Base-by-base conservation (phyloP, 2,797 vertebrate species). In the Clamator glandarius region DNA sequence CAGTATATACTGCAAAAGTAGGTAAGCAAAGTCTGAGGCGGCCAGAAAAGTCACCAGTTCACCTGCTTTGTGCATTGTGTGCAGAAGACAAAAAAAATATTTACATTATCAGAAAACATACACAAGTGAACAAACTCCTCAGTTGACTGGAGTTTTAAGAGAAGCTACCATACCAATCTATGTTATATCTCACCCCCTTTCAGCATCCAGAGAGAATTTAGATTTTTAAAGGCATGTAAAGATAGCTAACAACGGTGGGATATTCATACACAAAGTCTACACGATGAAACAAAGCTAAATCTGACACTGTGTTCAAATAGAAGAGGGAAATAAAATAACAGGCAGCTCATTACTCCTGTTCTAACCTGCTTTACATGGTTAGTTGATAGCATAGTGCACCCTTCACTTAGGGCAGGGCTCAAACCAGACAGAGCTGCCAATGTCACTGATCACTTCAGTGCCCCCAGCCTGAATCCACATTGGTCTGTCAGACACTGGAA, bases 401-500 rank as follows among this genome's bases (percentile, higher is more conserved):
- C 85, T 91, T 90, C 77, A 70, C 84, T 50, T 57, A 58, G 76
- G 95, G 95, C 89, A 93, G 95, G 95, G 90, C 94, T 96, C 68
- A 92, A 67, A 84, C 87, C 96, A 96, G 91, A 94, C 95, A 96
- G 96, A 97, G 89, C 96, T 96, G 96, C 95, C 95, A 89, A 74
- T 77, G 23, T 92, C 95, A 94, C 94, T 94, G 95, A 90, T 92
- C 96, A 96, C 94, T 79, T 79, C 96, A 96, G 57, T 83, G 94
- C 94, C 95, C 96, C 95, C 87, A 83, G 21, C 54, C 90, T 96
- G 97, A 96, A 96, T 95, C 95, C 96, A 93, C 97, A 96, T 96
- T 89, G 95, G 94, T 95, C 95, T 96, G 91, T 93, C 96, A 97
- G 96, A 93, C 95, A 96, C 92, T 91, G 89, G 48, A 94, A 96